phyloP scores from a whole-genome alignment of 2,888 invertebrate genomes.

The Chymomyza fuscimana region DNA sequence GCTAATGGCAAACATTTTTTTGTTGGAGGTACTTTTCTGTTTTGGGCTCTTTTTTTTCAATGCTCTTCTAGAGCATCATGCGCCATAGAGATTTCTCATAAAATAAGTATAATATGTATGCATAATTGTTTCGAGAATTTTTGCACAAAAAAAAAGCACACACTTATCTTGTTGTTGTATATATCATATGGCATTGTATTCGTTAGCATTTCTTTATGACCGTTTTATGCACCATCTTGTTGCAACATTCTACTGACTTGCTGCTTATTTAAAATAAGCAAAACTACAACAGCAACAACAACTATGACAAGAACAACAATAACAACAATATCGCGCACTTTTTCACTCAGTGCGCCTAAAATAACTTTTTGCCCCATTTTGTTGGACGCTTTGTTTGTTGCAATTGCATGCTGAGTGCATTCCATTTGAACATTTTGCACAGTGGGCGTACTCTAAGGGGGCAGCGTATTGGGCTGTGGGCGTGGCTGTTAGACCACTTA shows the following conservation, averaged over 20 bases:
- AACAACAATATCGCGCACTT: constrained; percentile 33
- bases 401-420: constrained; percentile 6
- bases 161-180: constrained; percentile 1
- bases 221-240: not conserved
- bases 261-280: not conserved
- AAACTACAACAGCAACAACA: not conserved
- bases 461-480: not conserved
- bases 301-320: constrained; percentile 13
- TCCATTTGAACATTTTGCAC: constrained; percentile 23
- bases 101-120: constrained; percentile 50
- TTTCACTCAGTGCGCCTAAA: constrained; percentile 58
- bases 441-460: constrained; percentile 20
- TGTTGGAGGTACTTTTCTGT: constrained; percentile 17
- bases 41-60: constrained; percentile 1
- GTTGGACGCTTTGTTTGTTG: constrained; percentile 46
- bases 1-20: constrained; percentile 69
- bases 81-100: constrained; percentile 61
- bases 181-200: not conserved
- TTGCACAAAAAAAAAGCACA: constrained; percentile 16
- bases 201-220: not conserved
- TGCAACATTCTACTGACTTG: not conserved
- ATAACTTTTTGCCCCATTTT: constrained; percentile 76
- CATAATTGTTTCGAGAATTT: constrained; percentile 72
- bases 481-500: not conserved
- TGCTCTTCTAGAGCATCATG: constrained; percentile 59